Evolutionary conservation across 1,140 invertebrate species (phyloP).

Genomic region (Microplitis demolitor): DNA sequence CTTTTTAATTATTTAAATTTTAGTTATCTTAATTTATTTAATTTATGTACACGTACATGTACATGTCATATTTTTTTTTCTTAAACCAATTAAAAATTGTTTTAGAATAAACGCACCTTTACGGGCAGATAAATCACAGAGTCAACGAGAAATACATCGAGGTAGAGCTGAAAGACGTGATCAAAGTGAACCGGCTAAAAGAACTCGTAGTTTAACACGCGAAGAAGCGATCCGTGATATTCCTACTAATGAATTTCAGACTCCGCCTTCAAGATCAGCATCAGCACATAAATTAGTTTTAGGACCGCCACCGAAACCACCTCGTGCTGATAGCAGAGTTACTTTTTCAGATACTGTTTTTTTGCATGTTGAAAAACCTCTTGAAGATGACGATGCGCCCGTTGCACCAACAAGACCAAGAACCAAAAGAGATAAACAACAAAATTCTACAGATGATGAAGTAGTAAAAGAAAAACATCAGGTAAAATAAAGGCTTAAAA

Average conservation of each 20-base stretch:
- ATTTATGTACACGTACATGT: too few species aligned
- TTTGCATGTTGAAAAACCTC: slow-evolving; percentile 30
- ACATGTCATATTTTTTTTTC: too few species aligned
- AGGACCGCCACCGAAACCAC: slow-evolving; percentile 31
- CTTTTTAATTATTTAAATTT: neutral
- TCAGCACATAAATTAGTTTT: slow-evolving; percentile 43
- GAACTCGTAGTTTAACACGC: slow-evolving; percentile 55
- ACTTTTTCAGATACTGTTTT: slow-evolving; percentile 49
- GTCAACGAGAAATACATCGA: slow-evolving; percentile 51
- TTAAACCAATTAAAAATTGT: neutral
- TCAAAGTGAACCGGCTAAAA: slow-evolving; percentile 46
- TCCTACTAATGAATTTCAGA: slow-evolving; percentile 6
- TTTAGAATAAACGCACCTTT: slow-evolving; percentile 46
- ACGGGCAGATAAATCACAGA: slow-evolving; percentile 50
- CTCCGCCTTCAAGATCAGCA: slow-evolving; percentile 37
- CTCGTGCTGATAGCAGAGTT: slow-evolving; percentile 52
- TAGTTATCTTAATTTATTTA: too few species aligned
- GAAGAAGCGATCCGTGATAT: slow-evolving; percentile 44
- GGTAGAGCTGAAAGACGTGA: slow-evolving; percentile 51
- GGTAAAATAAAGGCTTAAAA: neutral
- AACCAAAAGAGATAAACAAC: slow-evolving; percentile 31
- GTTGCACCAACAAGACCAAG: slow-evolving; percentile 37
- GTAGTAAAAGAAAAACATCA: slow-evolving; percentile 14
- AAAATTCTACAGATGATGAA: slow-evolving; percentile 20
- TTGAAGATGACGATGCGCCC: slow-evolving; percentile 27